Evolutionary conservation across 2,888 invertebrate genomes (phyloP), one percentile per base, ranked within the genome.

Genomic region (Julus scandinavius): DNA sequence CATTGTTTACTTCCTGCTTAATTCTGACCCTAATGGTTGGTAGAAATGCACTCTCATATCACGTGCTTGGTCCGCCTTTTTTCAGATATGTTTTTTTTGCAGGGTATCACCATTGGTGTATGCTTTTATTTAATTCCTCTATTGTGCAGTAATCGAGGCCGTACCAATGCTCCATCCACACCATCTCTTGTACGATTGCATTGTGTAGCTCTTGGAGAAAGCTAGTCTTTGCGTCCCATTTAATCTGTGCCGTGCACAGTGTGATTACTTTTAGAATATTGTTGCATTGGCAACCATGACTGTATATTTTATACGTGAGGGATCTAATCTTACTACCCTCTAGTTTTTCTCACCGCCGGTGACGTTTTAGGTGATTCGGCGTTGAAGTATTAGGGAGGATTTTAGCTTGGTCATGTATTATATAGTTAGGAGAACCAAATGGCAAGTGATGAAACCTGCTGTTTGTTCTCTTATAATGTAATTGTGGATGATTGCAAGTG

Each of bases 231-330:
- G 17, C 5, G 72, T 29, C 72, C 72, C 72, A 72, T 29, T 72
- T 72, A 72, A 72, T 72, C 72, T 72, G 72, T 72, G 72, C 72
- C 72, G 29, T 72, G 72, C 72, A 72, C 72, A 72, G 72, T 72
- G 72, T 72, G 72, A 72, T 72, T 72, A 72, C 72, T 72, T 72
- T 72, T 72, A 72, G 29, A 72, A 72, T 72, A 72, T 72, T 72
- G 72, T 72, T 72, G 72, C 72, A 29, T 29, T 72, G 72, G 72
- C 72, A 72, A 72, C 72, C 29, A 9, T 29, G n/a, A 72, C 17
- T 72, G 72, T 72, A 72, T 72, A 72, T 72, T 72, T 72, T 72
- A 72, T 72, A 72, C 3, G 72, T 9, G 72, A 72, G 72, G 20
- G 20, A 72, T n/a, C n/a, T 29, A 72, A 20, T 72, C 72, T 20